Conservation (phyloP, 2,888 invertebrate genomes). For the Amphiduros pacificus region DNA sequence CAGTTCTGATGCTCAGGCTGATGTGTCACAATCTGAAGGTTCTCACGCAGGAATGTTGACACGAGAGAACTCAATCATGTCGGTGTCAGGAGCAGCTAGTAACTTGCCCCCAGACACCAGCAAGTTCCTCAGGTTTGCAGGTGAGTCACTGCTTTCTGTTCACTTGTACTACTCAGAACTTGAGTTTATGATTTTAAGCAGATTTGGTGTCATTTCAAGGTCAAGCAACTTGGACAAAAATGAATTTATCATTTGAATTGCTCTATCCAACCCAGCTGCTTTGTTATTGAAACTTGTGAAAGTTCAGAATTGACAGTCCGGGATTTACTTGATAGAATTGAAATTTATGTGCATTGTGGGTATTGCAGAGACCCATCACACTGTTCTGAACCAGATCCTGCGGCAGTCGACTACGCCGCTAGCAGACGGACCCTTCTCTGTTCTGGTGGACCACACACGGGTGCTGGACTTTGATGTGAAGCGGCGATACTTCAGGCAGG, state of each 20-base stretch:
- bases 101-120: constrained; percentile 69
- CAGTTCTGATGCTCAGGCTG: constrained; percentile 25
- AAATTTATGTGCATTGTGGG: neutral
- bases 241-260: too few relatives aligned
- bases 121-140: constrained; percentile 80
- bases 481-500: constrained; percentile 82
- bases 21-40: constrained; percentile 19
- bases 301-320: too few relatives aligned
- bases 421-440: constrained; percentile 84
- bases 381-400: constrained; percentile 85
- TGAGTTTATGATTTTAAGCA: too few relatives aligned
- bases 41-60: constrained; percentile 34
- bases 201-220: too few relatives aligned
- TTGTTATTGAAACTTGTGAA: too few relatives aligned
- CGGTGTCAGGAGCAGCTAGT: constrained; percentile 31
- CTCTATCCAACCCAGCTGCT: too few relatives aligned
- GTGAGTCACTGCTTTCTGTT: too few relatives aligned
- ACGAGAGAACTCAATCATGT: constrained; percentile 43
- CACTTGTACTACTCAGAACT: too few relatives aligned
- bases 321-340: too few relatives aligned
- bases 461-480: constrained; percentile 90
- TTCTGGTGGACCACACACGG: constrained; percentile 82
- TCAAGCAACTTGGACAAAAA: too few relatives aligned
- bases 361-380: constrained; percentile 75
- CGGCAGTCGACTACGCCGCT: constrained; percentile 73